phyloP scores from a whole-genome alignment of 2,797 vertebrate genomes.

The Sciaenops ocellatus region DNA sequence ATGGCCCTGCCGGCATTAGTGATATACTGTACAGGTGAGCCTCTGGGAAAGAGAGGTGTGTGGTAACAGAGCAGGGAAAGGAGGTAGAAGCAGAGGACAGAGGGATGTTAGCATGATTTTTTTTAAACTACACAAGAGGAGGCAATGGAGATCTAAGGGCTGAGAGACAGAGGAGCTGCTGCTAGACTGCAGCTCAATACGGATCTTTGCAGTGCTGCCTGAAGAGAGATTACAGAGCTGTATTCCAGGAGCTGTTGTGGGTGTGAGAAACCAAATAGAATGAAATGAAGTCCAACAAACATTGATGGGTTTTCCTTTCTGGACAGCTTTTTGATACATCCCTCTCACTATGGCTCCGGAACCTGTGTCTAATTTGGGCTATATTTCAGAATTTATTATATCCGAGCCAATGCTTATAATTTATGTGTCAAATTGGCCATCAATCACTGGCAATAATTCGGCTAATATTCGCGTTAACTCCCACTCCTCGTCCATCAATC shows the following conservation, averaged over 20 bases:
- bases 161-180: slow-evolving; percentile 63
- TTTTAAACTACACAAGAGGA: slow-evolving; percentile 68
- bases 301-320: slow-evolving; percentile 57
- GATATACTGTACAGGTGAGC: slow-evolving; percentile 78
- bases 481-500: slow-evolving; percentile 77
- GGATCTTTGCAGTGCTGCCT: slow-evolving; percentile 72
- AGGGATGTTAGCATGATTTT: slow-evolving; percentile 50
- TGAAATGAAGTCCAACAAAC: slow-evolving; percentile 70
- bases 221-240: slow-evolving; percentile 75
- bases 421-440: slow-evolving; percentile 77
- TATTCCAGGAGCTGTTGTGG: slow-evolving; percentile 72
- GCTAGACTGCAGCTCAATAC: slow-evolving; percentile 71
- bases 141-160: slow-evolving; percentile 68
- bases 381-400: slow-evolving; percentile 68
- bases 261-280: slow-evolving; percentile 76
- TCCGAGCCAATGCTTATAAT: slow-evolving; percentile 72
- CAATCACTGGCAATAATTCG: slow-evolving; percentile 77
- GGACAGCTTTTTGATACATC: slow-evolving; percentile 59
- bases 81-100: slow-evolving; percentile 37
- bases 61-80: slow-evolving; percentile 12
- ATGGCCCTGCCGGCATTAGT: slow-evolving; percentile 69
- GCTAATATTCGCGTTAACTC: slow-evolving; percentile 81
- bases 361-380: slow-evolving; percentile 69
- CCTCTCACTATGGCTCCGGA: slow-evolving; percentile 46
- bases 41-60: slow-evolving; percentile 41